Conservation (phyloP, 2,888 invertebrate genomes). For the Agrotis clavis region DNA sequence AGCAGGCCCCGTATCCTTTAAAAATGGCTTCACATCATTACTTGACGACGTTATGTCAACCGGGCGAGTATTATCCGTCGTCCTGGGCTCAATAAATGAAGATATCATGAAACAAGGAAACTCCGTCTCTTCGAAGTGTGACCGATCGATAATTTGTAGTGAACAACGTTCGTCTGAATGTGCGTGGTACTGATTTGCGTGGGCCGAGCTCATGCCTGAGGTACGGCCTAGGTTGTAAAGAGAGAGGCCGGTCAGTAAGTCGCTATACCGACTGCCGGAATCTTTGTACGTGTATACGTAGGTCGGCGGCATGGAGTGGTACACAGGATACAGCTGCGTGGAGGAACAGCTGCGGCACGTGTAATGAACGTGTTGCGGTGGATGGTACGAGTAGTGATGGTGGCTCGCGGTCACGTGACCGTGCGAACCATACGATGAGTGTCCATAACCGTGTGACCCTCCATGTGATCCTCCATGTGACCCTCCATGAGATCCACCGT, state of each 20-base stretch:
- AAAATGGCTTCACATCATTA: slow-evolving; percentile 77
- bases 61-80: slow-evolving; percentile 67
- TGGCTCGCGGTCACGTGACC: slow-evolving; percentile 79
- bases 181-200: slow-evolving; percentile 72
- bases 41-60: slow-evolving; percentile 81
- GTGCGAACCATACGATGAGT: slow-evolving; percentile 54
- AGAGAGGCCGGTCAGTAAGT: slow-evolving; percentile 83
- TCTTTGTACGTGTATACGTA: slow-evolving; percentile 85
- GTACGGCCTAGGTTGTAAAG: slow-evolving; percentile 86
- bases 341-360: slow-evolving; percentile 81
- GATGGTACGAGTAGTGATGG: slow-evolving; percentile 84
- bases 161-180: slow-evolving; percentile 80
- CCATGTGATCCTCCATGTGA: slow-evolving; percentile 43
- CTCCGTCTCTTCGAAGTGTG: slow-evolving; percentile 80
- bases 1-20: slow-evolving; percentile 72
- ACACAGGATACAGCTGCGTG: slow-evolving; percentile 83
- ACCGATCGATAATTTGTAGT: slow-evolving; percentile 80
- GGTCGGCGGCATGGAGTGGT: slow-evolving; percentile 80
- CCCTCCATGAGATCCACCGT: slow-evolving; percentile 46
- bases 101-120: slow-evolving; percentile 87
- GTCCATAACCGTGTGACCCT: slow-evolving; percentile 32
- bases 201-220: slow-evolving; percentile 71
- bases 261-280: slow-evolving; percentile 79
- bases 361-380: slow-evolving; percentile 81
- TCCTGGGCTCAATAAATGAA: slow-evolving; percentile 78